A percentile compares a stretch with the other conserved stretches of the same genome.
These are phyloP conservation scores for Pedetes capensis DNA, from an alignment of 2,113 vertebrate genomes.

Conservation along the genomic window DNA sequence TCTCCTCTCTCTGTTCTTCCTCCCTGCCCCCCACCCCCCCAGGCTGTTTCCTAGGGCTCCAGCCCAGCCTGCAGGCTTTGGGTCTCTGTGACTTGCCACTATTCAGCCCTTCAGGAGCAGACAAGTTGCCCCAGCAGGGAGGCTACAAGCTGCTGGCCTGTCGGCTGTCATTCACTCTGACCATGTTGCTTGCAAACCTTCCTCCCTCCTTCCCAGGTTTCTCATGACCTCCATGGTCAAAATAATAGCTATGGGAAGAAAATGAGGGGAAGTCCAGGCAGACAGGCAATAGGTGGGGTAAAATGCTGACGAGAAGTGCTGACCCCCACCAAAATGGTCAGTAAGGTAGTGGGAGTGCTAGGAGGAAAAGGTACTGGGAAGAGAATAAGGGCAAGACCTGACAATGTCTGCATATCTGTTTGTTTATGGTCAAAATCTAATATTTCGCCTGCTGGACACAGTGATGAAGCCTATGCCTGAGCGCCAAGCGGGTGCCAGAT, in stretches of 20 bases:
- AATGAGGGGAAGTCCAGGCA: background rate
- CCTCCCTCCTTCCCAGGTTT: background rate
- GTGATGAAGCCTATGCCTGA: conserved; percentile 32
- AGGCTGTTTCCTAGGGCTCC: background rate
- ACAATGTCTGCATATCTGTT: background rate
- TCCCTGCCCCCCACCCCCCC: background rate
- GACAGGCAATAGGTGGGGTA: background rate
- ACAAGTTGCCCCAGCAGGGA: conserved; percentile 57
- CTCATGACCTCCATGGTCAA: background rate
- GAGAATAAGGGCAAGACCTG: background rate
- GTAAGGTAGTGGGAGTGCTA: background rate
- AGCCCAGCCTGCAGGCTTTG: background rate
- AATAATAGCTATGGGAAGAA: conserved; percentile 33
- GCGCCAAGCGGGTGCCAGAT: conserved; percentile 31
- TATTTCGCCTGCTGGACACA: conserved; percentile 24
- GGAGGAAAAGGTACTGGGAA: conserved; percentile 3
- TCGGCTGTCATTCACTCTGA: conserved; percentile 49
- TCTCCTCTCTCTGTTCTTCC: background rate
- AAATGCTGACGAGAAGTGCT: background rate
- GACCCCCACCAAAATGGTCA: background rate
- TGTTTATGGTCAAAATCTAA: conserved; percentile 28
- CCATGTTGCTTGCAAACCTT: conserved; percentile 32
- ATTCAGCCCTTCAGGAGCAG: conserved; percentile 4
- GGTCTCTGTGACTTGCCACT: conserved; percentile 45
- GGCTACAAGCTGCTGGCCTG: conserved; percentile 48